phyloP scores from a whole-genome alignment of 2,113 vertebrate genomes.

The Nothoprocta pentlandii region DNA sequence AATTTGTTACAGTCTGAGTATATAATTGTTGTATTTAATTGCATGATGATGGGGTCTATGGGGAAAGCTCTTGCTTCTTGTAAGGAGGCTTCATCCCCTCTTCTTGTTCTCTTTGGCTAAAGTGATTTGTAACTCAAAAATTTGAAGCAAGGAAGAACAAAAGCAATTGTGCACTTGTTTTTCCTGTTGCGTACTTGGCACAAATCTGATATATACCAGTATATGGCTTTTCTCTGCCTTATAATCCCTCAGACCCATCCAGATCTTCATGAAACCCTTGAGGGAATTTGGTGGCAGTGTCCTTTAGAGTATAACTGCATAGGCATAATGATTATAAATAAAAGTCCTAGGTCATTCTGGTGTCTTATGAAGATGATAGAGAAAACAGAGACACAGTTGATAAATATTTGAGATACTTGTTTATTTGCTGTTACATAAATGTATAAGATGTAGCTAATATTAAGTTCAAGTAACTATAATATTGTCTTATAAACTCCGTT shows the following conservation, averaged over 20 bases:
- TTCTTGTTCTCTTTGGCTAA: not conserved
- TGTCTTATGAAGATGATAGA: not conserved
- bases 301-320: not conserved
- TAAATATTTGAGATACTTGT: not conserved
- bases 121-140: not conserved
- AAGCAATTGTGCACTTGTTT: accelerated
- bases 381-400: not conserved
- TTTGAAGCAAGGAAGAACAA: not conserved
- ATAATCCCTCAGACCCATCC: not conserved
- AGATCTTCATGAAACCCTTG: not conserved
- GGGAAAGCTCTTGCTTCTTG: not conserved
- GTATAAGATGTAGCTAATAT: not conserved
- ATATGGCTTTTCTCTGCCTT: not conserved
- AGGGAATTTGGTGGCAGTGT: not conserved
- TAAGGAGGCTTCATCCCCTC: not conserved
- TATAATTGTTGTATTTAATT: not conserved
- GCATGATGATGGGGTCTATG: not conserved
- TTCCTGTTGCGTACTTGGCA: not conserved
- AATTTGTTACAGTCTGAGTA: not conserved
- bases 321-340: not conserved
- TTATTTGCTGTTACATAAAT: not conserved
- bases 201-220: not conserved
- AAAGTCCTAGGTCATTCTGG: not conserved
- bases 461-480: not conserved
- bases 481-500: not conserved